A percentile compares a stretch with the other conserved stretches of the same genome.
Conservation (phyloP, 1,140 invertebrate genomes). For the Xylocopa sonorina region DNA sequence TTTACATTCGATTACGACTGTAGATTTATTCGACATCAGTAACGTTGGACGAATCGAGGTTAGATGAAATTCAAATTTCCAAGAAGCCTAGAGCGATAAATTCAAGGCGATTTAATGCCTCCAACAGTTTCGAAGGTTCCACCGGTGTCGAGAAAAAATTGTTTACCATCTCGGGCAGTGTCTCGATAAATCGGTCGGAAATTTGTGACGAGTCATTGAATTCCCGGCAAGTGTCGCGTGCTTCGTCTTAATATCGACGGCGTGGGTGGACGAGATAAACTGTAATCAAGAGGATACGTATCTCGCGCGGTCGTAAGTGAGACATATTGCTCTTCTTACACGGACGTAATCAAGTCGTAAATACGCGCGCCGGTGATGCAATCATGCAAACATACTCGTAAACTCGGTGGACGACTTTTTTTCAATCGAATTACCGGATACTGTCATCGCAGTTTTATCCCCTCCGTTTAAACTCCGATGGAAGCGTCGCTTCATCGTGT, state of each 20-base stretch:
- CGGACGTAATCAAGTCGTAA: constrained; percentile 29
- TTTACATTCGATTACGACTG: too few relatives aligned
- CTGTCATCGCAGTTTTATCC: background rate
- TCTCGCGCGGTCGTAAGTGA: constrained; percentile 27
- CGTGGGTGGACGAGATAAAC: constrained; percentile 51
- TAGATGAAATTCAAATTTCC: too few relatives aligned
- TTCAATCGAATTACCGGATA: background rate
- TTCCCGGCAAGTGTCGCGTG: background rate
- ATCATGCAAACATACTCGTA: constrained; percentile 23
- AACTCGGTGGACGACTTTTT: constrained; percentile 38
- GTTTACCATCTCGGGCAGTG: too few relatives aligned
- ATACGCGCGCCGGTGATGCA: constrained; percentile 6
- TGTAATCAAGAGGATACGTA: constrained; percentile 46
- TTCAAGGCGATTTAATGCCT: too few relatives aligned
- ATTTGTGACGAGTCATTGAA: background rate
- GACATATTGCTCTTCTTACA: constrained; percentile 39
- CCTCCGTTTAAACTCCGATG: too few relatives aligned
- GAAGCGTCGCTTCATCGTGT: too few relatives aligned
- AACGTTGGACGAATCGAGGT: too few relatives aligned
- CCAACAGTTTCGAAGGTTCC: too few relatives aligned
- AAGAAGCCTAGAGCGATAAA: too few relatives aligned
- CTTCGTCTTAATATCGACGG: constrained; percentile 40
- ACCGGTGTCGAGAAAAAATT: too few relatives aligned
- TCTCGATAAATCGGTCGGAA: too few relatives aligned
- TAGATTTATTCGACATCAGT: too few relatives aligned